Conservation (phyloP, 2,797 vertebrate species). For the Centropyge bicolor region DNA sequence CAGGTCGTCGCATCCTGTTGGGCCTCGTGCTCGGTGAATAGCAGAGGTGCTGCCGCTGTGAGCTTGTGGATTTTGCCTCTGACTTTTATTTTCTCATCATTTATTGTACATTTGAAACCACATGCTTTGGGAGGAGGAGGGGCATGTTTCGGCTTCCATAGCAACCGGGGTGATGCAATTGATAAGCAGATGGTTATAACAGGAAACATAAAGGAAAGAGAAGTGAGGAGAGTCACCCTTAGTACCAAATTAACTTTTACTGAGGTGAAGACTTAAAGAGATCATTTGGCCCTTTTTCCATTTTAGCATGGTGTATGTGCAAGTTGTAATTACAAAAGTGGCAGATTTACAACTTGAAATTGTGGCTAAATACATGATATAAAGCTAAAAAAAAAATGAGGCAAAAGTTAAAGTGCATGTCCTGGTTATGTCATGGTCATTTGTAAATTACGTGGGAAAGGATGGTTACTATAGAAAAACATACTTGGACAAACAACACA, state of each 20-base stretch:
- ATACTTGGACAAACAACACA: neutral
- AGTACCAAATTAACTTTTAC: neutral
- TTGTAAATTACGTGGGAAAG: neutral
- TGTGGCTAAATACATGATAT: neutral
- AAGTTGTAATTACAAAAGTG: neutral
- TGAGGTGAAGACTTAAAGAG: constrained; percentile 8
- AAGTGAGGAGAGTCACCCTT: neutral
- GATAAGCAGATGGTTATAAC: constrained; percentile 36
- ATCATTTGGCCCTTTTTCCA: neutral
- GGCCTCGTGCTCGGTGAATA: constrained; percentile 10
- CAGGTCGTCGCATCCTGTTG: constrained; percentile 31
- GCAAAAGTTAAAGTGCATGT: neutral
- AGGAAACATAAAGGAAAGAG: constrained; percentile 16
- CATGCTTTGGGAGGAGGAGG: neutral
- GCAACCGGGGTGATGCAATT: constrained; percentile 52
- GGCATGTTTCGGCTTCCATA: constrained; percentile 45
- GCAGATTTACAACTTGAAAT: neutral
- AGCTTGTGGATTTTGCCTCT: neutral
- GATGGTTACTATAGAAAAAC: neutral
- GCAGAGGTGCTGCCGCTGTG: constrained; percentile 14
- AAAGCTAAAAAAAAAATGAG: neutral
- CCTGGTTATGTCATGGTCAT: too few relatives aligned
- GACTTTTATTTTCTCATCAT: neutral
- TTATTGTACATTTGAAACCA: constrained; percentile 6
- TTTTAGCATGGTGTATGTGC: neutral